Conservation (phyloP, 53 echinoderm and acorn worm species). For the Zoroaster sp. region DNA sequence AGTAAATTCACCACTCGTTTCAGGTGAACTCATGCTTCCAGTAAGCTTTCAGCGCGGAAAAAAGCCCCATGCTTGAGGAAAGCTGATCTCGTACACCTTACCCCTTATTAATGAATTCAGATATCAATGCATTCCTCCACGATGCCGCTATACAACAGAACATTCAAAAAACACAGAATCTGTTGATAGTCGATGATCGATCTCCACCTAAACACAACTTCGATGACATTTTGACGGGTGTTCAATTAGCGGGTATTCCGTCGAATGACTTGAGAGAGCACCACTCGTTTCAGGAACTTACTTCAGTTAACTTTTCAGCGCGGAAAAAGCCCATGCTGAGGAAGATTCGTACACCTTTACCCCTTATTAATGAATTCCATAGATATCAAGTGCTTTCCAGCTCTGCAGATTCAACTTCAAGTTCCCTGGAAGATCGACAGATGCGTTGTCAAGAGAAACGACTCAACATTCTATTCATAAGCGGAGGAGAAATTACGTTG, state of each 20-base stretch:
- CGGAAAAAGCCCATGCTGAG: constrained; percentile 14
- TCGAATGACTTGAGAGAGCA: background rate
- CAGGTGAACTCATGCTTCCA: too few species aligned
- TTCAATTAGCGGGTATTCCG: constrained; percentile 39
- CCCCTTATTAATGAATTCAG: too few species aligned
- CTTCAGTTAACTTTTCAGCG: constrained; percentile 15
- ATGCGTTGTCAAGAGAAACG: background rate
- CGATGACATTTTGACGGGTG: background rate
- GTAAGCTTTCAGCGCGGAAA: too few species aligned
- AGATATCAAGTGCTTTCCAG: background rate
- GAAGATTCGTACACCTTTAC: constrained; percentile 30
- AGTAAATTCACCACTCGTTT: too few species aligned
- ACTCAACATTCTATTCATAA: constrained; percentile 39
- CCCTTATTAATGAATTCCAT: constrained; percentile 26
- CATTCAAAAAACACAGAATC: constrained; percentile 22
- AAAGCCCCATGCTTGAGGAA: too few species aligned
- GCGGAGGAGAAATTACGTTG: constrained; percentile 49
- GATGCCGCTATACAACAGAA: constrained; percentile 54
- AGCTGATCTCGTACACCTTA: too few species aligned
- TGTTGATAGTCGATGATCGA: constrained; percentile 38
- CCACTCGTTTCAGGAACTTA: constrained; percentile 28
- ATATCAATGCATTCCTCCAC: constrained; percentile 41
- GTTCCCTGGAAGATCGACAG: background rate
- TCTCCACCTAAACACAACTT: constrained; percentile 4
- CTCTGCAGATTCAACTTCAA: background rate